A percentile compares a stretch with the other conserved stretches of the same genome.
phyloP scores from a whole-genome alignment of 2,113 vertebrate genomes.

The Sinocyclocheilus grahami region DNA sequence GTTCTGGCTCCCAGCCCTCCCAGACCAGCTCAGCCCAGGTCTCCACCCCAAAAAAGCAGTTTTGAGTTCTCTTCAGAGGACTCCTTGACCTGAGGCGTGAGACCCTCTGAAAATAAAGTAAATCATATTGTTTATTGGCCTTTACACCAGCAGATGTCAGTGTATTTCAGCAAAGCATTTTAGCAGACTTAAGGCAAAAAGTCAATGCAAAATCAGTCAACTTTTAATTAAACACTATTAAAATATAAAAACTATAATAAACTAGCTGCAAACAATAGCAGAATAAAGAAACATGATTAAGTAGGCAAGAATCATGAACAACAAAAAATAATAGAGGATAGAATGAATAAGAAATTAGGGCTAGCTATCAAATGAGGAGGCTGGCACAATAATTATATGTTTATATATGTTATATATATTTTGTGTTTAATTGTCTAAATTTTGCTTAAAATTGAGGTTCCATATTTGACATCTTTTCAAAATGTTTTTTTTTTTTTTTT shows the following conservation, averaged over 20 bases:
- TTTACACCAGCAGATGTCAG: slow-evolving; percentile 44
- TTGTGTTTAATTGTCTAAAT: not conserved
- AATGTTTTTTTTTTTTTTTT: no score
- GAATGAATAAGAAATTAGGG: not conserved
- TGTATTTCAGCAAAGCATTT: slow-evolving; percentile 9
- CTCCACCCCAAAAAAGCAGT: slow-evolving; percentile 82
- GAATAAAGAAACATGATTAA: not conserved
- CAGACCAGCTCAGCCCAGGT: slow-evolving; percentile 79
- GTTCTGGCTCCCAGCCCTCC: slow-evolving; percentile 83
- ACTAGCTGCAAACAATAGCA: not conserved
- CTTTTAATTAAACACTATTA: not conserved
- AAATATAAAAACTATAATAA: not conserved
- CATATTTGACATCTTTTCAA: not conserved
- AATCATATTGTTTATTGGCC: not conserved
- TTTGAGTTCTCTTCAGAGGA: slow-evolving; percentile 64
- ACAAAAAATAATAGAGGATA: not conserved
- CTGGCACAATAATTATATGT: not conserved
- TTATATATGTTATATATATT: not conserved
- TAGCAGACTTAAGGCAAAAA: not conserved
- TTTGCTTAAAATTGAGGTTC: not conserved
- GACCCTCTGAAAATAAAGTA: slow-evolving; percentile 28
- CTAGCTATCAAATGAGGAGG: not conserved
- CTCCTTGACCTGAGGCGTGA: slow-evolving; percentile 3
- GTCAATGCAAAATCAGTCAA: no score
- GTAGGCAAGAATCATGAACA: not conserved